Conservation (phyloP, 1,140 invertebrate species). For the Drosophila simulans region DNA sequence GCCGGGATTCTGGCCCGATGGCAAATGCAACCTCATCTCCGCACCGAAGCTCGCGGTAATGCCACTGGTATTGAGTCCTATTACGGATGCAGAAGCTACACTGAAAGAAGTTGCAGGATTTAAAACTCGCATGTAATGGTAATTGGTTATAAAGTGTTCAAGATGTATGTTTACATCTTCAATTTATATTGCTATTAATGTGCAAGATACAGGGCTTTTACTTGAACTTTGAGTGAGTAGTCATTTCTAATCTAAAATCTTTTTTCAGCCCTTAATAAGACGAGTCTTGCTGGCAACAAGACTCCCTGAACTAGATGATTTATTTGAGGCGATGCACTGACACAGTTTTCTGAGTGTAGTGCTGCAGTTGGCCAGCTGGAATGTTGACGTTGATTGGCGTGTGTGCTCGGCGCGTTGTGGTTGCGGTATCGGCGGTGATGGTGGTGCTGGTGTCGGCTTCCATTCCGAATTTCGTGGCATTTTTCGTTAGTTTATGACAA, state of each 20-base stretch:
- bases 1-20: constrained; percentile 15
- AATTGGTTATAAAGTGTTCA: not conserved
- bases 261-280: too few relatives aligned
- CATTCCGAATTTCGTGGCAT: constrained; percentile 56
- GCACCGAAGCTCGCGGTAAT: constrained; percentile 16
- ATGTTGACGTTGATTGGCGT: constrained; percentile 75
- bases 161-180: too few relatives aligned
- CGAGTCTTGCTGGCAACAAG: too few relatives aligned
- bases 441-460: constrained; percentile 25
- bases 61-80: constrained; percentile 36
- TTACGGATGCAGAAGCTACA: constrained; percentile 6
- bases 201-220: too few relatives aligned
- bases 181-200: too few relatives aligned
- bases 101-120: not conserved
- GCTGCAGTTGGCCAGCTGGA: constrained; percentile 39
- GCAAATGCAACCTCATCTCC: constrained; percentile 16
- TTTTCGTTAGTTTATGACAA: constrained; percentile 78
- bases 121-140: not conserved
- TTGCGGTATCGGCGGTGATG: constrained; percentile 58
- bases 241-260: too few relatives aligned
- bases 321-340: too few relatives aligned
- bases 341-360: constrained; percentile 3
- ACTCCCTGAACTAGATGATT: not conserved
- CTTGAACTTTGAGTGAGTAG: too few relatives aligned
- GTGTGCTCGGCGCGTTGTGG: constrained; percentile 67